Percentiles rank a stretch among this genome's conserved stretches.
Evolutionary conservation across 2,888 invertebrate genomes (phyloP).

Genomic region (Nezara viridula): DNA sequence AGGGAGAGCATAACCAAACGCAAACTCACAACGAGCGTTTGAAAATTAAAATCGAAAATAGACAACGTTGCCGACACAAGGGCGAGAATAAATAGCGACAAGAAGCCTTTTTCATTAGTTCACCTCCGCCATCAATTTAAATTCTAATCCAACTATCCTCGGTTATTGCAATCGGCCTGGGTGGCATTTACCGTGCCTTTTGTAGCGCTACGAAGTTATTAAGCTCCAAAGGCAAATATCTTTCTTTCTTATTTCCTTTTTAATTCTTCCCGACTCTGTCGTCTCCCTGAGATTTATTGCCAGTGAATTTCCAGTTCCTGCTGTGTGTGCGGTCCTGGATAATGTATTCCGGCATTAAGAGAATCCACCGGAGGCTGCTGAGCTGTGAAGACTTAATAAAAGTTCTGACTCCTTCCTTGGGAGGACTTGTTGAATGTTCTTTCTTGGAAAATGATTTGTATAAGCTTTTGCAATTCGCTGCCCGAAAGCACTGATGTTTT

Average conservation of each 20-base stretch:
- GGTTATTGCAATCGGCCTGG: constrained; percentile 18
- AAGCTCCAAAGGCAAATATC: neutral
- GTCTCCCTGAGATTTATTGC: constrained; percentile 8
- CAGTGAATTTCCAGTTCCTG: constrained; percentile 24
- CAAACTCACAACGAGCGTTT: neutral
- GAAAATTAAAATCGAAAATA: constrained; percentile 33
- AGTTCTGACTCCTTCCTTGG: neutral
- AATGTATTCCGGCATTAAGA: neutral
- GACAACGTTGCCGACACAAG: neutral
- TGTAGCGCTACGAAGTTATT: neutral
- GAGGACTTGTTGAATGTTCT: neutral
- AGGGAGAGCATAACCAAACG: neutral
- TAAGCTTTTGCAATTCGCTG: neutral
- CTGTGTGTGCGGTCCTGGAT: constrained; percentile 25
- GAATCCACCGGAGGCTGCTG: neutral
- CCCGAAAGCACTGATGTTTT: neutral
- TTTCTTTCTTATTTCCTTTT: constrained; percentile 19
- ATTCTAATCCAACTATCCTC: constrained; percentile 8
- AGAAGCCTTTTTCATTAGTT: neutral
- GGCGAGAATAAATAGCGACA: neutral
- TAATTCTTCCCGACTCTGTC: constrained; percentile 22
- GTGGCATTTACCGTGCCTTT: neutral
- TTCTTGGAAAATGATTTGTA: neutral
- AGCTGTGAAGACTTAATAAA: constrained; percentile 17
- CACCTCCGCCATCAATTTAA: constrained; percentile 6